Evolutionary conservation across 2,113 vertebrate species (phyloP).

Genomic region (Psilopsiagon aymara): DNA sequence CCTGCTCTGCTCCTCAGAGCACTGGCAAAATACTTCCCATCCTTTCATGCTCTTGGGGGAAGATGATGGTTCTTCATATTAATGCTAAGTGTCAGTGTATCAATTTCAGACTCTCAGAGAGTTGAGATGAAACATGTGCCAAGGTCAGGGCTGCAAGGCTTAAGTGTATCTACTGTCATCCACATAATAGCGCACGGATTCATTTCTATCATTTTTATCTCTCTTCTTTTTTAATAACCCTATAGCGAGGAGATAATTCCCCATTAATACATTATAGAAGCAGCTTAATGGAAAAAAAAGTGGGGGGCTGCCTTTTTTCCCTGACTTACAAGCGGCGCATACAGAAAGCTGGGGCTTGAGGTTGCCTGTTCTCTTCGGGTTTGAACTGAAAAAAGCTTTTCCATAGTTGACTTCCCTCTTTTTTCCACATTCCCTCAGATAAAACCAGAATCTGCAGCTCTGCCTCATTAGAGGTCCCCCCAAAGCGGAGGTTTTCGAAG

Average conservation of each 20-base stretch:
- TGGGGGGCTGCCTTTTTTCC: constrained; percentile 44
- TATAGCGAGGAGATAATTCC: constrained; percentile 64
- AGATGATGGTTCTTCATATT: constrained; percentile 54
- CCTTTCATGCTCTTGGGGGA: background rate
- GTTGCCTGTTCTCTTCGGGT: background rate
- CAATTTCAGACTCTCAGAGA: constrained; percentile 45
- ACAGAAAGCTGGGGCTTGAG: constrained; percentile 23
- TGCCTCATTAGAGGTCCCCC: constrained; percentile 22
- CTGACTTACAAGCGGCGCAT: background rate
- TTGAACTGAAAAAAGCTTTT: background rate
- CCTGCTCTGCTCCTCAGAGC: background rate
- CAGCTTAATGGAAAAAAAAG: constrained; percentile 62
- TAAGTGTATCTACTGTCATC: constrained; percentile 73
- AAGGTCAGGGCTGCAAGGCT: constrained; percentile 69
- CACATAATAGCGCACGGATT: constrained; percentile 61
- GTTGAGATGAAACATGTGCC: constrained; percentile 70
- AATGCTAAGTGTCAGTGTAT: constrained; percentile 65
- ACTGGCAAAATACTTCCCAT: background rate
- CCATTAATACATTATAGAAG: constrained; percentile 70
- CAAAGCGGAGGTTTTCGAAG: background rate
- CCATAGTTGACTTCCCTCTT: background rate
- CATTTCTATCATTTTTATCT: constrained; percentile 72
- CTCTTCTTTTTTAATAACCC: constrained; percentile 69
- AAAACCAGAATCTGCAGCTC: background rate
- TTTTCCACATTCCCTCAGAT: background rate